These are phyloP conservation scores for Seriola aureovittata DNA, from an alignment of 2,113 vertebrate species.

Conservation along the genomic window DNA sequence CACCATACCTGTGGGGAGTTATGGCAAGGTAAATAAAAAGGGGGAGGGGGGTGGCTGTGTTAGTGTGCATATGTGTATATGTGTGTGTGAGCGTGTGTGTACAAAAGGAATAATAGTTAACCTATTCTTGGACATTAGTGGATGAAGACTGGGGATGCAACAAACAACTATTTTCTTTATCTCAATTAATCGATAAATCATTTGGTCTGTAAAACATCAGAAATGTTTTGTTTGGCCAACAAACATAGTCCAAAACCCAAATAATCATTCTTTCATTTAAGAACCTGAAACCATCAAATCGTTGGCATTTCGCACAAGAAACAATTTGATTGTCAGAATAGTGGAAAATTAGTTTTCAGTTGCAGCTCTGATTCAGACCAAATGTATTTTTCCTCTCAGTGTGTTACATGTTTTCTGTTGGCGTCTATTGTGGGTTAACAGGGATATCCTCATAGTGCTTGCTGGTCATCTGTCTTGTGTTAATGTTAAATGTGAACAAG, in stretches of 20 bases:
- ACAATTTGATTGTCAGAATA: neutral
- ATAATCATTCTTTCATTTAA: neutral
- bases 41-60: constrained; percentile 14
- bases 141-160: neutral
- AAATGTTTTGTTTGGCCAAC: neutral
- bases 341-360: neutral
- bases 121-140: neutral
- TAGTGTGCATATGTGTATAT: constrained; percentile 39
- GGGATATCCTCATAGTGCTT: neutral
- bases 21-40: constrained; percentile 61
- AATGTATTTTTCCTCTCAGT: neutral
- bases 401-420: neutral
- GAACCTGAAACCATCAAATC: neutral
- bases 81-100: constrained; percentile 32
- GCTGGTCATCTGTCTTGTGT: neutral
- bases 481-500: constrained; percentile 1
- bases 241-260: neutral
- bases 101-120: neutral
- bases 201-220: neutral
- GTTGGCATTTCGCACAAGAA: neutral
- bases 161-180: neutral
- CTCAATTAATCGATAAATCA: neutral
- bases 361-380: constrained; percentile 3
- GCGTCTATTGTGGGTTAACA: neutral
- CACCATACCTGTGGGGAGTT: constrained; percentile 79